These are phyloP conservation scores for Drosophila pseudoananassae DNA, from an alignment of 1,140 invertebrate species.

Conservation along the genomic window DNA sequence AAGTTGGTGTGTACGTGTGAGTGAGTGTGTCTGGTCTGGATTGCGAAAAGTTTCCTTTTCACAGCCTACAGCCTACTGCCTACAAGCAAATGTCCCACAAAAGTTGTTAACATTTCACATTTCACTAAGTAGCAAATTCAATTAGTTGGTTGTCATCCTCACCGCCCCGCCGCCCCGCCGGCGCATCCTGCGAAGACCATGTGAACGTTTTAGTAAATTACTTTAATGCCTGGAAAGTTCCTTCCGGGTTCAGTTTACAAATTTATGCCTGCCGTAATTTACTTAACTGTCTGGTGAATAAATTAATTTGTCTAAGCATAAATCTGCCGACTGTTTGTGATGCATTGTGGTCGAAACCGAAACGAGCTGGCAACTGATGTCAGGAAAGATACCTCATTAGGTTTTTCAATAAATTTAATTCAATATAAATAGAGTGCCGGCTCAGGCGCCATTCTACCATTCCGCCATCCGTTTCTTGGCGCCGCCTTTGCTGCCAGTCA, in stretches of 20 bases:
- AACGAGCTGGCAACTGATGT: conserved; percentile 53
- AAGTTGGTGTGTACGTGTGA: neutral
- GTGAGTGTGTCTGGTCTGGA: conserved; percentile 13
- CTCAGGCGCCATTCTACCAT: conserved; percentile 10
- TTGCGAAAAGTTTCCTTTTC: conserved; percentile 29
- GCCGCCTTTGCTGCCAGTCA: conserved; percentile 36
- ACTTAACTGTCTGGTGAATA: conserved; percentile 70
- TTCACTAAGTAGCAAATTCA: conserved; percentile 77
- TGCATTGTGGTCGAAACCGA: conserved; percentile 36
- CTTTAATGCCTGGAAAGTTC: conserved; percentile 65
- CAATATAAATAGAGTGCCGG: conserved; percentile 70
- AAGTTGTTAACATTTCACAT: conserved; percentile 81
- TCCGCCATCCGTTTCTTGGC: neutral
- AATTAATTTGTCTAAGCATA: conserved; percentile 76
- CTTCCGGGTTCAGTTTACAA: conserved; percentile 18
- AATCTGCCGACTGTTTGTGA: conserved; percentile 61
- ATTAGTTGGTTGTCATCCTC: conserved; percentile 58
- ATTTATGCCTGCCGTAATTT: conserved; percentile 69
- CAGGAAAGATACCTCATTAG: conserved; percentile 68
- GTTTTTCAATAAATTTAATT: conserved; percentile 82
- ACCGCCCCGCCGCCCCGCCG: neutral
- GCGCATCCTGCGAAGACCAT: conserved; percentile 4
- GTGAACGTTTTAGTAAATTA: conserved; percentile 67
- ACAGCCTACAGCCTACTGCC: conserved; percentile 47
- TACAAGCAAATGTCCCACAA: conserved; percentile 52